Evolutionary conservation across 2,113 vertebrate genomes (phyloP), one percentile per base, ranked within the genome.

Genomic region (Carettochelys insculpta): DNA sequence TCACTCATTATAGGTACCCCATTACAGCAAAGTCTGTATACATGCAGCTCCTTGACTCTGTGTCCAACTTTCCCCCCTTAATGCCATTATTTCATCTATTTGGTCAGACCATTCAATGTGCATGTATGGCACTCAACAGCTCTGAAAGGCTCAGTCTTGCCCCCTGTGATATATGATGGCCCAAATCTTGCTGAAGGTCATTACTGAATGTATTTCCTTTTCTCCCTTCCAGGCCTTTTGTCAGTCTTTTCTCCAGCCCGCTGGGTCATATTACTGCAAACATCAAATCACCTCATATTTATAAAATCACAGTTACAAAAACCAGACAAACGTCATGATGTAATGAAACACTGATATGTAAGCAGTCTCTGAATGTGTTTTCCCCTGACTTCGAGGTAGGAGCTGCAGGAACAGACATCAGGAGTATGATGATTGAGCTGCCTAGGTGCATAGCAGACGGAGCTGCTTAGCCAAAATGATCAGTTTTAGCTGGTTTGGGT

Each of bases 211-310:
- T 80, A 61, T 84, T 92, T 89, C 91, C 88, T 95, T 90, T 89
- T 89, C 85, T 68, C 65, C 76, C 38, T 50, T 78, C 31, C 20
- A 19, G 80, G 45, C 90, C 89, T 51, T 78, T 96, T 83, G 54
- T 80, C 83, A 71, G 80, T 80, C 71, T 84, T 94, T 22, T 89
- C 82, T 87, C 81, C 81, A 86, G 56, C 20, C 25, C 50, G 86
- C 82, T 88, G 90, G 84, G 86, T 90, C 96, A 92, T 94, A 96
- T 94, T 94, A 92, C 78, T 92, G 80, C 53, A 95, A 96, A 96
- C 96, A 87, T 93, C 94, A 90, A 86, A 89, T 89, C 78, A 94
- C 73, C 52, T 90, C 95, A 83, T 73, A 80, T 90, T 83, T 96
- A 90, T 93, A 94, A 61, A 88, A 91, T 94, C 79, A 84, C 83